A percentile compares a stretch with the other conserved stretches of the same genome.
These are phyloP conservation scores for Drosophila pandora DNA, from an alignment of 1,140 invertebrate species.

Conservation along the genomic window DNA sequence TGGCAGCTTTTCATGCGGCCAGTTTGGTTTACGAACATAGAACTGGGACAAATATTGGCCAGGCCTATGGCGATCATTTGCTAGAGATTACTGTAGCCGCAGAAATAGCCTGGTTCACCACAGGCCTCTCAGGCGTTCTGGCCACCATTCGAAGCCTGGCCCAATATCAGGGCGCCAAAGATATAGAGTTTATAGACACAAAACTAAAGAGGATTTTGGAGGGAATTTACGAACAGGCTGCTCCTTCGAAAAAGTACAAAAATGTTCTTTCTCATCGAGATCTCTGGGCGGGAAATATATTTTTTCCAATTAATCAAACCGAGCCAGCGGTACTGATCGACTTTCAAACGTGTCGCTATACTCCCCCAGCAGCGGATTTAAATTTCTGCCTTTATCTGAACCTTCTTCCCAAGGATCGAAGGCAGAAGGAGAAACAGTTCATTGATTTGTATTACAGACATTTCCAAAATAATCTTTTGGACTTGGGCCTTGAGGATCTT, in stretches of 20 bases:
- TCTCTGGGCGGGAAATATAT: conserved; percentile 87
- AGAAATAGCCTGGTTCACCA: conserved; percentile 68
- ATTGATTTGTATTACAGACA: conserved; percentile 61
- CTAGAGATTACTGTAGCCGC: conserved; percentile 61
- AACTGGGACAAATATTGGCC: conserved; percentile 39
- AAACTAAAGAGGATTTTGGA: conserved; percentile 33
- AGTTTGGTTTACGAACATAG: conserved; percentile 75
- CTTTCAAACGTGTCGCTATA: conserved; percentile 85
- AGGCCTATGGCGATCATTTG: conserved; percentile 55
- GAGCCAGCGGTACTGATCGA: conserved; percentile 85
- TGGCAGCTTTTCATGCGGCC: conserved; percentile 83
- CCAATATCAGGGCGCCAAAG: conserved; percentile 20
- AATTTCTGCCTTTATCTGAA: conserved; percentile 72
- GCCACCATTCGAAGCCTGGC: conserved; percentile 48
- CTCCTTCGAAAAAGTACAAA: conserved; percentile 54
- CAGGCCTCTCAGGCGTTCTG: conserved; percentile 58
- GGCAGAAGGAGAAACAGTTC: conserved; percentile 25
- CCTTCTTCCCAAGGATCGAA: conserved; percentile 29
- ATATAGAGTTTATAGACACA: conserved; percentile 31
- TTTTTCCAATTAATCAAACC: conserved; percentile 83
- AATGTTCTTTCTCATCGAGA: conserved; percentile 87
- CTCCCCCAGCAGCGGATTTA: conserved; percentile 86
- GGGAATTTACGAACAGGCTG: conserved; percentile 66
- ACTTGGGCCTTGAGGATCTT: conserved; percentile 14
- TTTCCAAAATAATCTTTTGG: conserved; percentile 25